phyloP scores from a whole-genome alignment of 2,797 vertebrate species.

The Streptopelia turtur region DNA sequence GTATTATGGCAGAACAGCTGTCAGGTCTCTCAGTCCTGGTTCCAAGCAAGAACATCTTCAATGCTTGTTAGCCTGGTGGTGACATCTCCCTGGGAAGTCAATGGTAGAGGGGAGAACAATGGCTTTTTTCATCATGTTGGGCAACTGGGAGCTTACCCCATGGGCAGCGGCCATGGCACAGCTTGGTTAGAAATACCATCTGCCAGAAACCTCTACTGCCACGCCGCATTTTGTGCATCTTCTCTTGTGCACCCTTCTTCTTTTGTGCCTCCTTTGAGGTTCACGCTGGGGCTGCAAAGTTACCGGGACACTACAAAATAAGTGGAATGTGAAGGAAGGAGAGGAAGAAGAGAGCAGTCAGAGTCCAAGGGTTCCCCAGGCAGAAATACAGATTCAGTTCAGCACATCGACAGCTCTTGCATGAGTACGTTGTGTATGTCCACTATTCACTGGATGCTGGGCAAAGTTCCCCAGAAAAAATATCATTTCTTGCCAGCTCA shows the following conservation, averaged over 20 bases:
- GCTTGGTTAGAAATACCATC: not conserved
- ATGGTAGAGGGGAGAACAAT: accelerated
- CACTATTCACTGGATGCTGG: not conserved
- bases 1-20: not conserved
- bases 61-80: not conserved
- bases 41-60: not conserved
- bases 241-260: not conserved
- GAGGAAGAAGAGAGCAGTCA: not conserved
- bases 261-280: not conserved
- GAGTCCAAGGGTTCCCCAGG: not conserved
- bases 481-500: not conserved
- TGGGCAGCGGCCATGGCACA: accelerated
- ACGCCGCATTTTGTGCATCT: not conserved
- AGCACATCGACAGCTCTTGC: not conserved
- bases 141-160: not conserved
- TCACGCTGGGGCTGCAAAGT: not conserved
- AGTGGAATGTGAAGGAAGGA: not conserved
- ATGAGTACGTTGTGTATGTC: not conserved
- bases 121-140: not conserved
- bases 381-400: not conserved
- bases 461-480: not conserved
- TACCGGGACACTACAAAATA: not conserved
- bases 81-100: not conserved
- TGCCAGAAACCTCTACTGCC: not conserved
- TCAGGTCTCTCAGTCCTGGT: not conserved